phyloP scores from a whole-genome alignment of 2,113 vertebrate species.

The Gadus macrocephalus region DNA sequence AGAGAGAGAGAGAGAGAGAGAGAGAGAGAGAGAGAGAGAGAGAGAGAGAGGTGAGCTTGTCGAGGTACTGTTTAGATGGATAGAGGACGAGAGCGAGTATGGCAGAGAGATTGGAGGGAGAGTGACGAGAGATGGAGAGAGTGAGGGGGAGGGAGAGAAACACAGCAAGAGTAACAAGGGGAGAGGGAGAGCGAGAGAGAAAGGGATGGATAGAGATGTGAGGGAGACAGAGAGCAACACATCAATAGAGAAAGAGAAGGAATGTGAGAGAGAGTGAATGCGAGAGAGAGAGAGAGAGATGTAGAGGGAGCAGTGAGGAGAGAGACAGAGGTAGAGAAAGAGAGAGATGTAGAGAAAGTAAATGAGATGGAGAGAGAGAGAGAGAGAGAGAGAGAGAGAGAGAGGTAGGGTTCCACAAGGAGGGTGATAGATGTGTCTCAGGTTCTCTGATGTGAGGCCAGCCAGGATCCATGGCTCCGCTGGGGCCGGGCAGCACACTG shows the following conservation, averaged over 20 bases:
- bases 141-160: not conserved
- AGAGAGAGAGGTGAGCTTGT: too few species aligned
- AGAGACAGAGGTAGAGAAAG: not conserved
- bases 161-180: not conserved
- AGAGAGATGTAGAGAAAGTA: not conserved
- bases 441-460: constrained; percentile 73
- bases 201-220: not conserved
- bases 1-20: too few species aligned
- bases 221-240: constrained; percentile 3
- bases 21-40: too few species aligned
- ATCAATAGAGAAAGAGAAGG: not conserved
- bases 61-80: not conserved
- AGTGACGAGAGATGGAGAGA: not conserved
- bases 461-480: constrained; percentile 68
- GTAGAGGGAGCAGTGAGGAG: not conserved
- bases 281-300: not conserved
- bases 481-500: constrained; percentile 66
- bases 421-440: constrained; percentile 70
- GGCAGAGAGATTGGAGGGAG: not conserved
- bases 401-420: constrained; percentile 57
- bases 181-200: not conserved
- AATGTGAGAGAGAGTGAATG: not conserved
- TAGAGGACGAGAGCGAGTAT: not conserved
- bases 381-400: constrained; percentile 49
- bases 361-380: not conserved